These are phyloP conservation scores for Eupristina koningsbergeri DNA, from an alignment of 1,140 invertebrate genomes.

Conservation along the genomic window DNA sequence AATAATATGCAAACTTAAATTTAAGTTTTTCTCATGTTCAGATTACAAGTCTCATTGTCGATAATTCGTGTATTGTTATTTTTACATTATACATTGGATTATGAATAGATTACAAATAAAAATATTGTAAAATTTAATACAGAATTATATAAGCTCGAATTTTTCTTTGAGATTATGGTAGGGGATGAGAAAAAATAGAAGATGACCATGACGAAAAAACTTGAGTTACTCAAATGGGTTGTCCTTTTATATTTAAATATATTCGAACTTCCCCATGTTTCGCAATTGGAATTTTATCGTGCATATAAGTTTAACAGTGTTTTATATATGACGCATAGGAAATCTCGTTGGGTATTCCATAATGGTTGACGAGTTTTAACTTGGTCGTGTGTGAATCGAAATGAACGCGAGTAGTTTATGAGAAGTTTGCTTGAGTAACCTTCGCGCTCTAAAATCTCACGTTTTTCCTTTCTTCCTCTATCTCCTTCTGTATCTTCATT, in stretches of 20 bases:
- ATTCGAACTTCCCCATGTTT: not conserved
- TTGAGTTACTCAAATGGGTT: slow-evolving; percentile 30
- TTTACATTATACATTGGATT: too few relatives aligned
- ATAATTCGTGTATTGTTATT: too few relatives aligned
- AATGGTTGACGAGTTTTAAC: slow-evolving; percentile 56
- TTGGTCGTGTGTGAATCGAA: slow-evolving; percentile 64
- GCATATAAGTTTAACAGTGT: slow-evolving; percentile 38
- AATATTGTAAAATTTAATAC: too few relatives aligned
- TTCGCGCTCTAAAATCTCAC: slow-evolving; percentile 5
- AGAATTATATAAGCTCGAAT: too few relatives aligned
- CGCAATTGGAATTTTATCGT: slow-evolving; percentile 30
- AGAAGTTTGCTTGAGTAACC: slow-evolving; percentile 5
- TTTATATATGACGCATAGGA: slow-evolving; percentile 57
- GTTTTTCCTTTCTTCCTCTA: not conserved
- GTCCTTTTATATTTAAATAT: not conserved
- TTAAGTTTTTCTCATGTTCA: too few relatives aligned
- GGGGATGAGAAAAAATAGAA: not conserved
- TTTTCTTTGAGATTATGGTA: not conserved
- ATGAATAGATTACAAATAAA: too few relatives aligned
- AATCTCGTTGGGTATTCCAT: slow-evolving; percentile 66
- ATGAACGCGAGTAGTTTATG: slow-evolving; percentile 58
- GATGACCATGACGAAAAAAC: not conserved
- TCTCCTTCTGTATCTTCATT: not conserved
- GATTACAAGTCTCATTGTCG: too few relatives aligned
- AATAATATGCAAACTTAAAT: too few relatives aligned